Evolutionary conservation across 1,140 invertebrate species (phyloP).

Genomic region (Polypedilum vanderplanki): DNA sequence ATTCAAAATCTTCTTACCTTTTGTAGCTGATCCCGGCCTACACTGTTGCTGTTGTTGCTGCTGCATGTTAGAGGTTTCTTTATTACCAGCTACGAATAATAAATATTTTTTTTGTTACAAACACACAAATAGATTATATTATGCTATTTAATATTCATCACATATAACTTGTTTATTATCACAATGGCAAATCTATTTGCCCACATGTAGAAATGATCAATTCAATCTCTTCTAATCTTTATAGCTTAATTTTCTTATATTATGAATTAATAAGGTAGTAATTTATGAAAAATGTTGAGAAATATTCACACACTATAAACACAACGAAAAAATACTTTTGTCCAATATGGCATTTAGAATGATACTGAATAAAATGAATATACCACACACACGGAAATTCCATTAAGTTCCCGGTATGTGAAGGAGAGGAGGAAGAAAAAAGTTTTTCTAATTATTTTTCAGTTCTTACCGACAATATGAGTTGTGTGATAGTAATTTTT

Average conservation of each 20-base stretch:
- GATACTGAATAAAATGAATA: neutral
- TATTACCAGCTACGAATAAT: constrained; percentile 3
- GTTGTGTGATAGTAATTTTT: neutral
- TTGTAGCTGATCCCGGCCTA: constrained; percentile 24
- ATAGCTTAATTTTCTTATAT: no score
- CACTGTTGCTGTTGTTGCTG: constrained; percentile 3
- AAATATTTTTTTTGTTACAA: neutral
- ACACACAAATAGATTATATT: constrained; percentile 3
- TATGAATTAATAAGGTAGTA: neutral
- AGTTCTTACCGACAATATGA: neutral
- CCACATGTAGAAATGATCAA: neutral
- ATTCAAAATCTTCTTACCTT: neutral
- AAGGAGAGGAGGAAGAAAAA: neutral
- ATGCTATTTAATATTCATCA: constrained; percentile 19
- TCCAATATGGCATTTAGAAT: constrained; percentile 10
- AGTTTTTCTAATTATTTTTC: neutral
- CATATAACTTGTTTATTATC: neutral
- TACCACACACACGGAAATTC: neutral
- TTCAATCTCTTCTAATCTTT: neutral
- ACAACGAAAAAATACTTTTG: neutral
- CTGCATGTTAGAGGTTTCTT: constrained; percentile 21
- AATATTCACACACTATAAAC: neutral
- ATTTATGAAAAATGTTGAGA: constrained; percentile 18
- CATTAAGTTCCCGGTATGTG: neutral
- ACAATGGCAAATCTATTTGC: neutral